Percentiles rank a stretch among this genome's conserved stretches.
These are phyloP conservation scores for Barbus barbus DNA, from an alignment of 2,113 vertebrate genomes.

Conservation along the genomic window DNA sequence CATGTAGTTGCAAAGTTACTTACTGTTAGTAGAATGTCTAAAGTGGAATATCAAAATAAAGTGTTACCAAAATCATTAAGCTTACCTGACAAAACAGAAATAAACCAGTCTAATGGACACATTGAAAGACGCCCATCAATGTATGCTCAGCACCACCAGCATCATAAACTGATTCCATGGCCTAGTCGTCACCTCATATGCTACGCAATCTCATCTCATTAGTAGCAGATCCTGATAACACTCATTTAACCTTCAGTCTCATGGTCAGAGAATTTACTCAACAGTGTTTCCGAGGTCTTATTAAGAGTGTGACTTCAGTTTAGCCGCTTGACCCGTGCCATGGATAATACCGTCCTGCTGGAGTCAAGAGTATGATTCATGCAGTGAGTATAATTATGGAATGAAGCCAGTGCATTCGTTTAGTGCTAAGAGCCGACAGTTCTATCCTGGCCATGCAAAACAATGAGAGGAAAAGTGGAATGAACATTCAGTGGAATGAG, in stretches of 20 bases:
- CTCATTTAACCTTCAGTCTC: slow-evolving; percentile 20
- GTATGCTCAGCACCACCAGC: not conserved
- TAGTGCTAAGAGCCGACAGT: not conserved
- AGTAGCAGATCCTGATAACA: not conserved
- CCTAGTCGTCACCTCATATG: not conserved
- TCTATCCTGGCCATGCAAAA: not conserved
- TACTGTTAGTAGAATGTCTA: no score
- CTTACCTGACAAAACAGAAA: not conserved
- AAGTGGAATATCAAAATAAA: no score
- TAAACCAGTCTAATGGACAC: not conserved
- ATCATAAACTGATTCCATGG: slow-evolving; percentile 27
- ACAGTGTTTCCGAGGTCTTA: not conserved
- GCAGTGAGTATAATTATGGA: not conserved
- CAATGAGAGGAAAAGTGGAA: not conserved
- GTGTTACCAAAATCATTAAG: no score
- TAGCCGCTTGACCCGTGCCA: slow-evolving; percentile 1
- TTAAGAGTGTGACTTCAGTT: not conserved
- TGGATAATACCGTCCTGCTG: not conserved
- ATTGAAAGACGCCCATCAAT: not conserved
- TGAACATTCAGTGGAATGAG: not conserved
- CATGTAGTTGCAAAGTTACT: no score
- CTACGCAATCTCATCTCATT: slow-evolving; percentile 21
- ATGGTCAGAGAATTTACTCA: slow-evolving; percentile 18
- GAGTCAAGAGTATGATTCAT: not conserved
- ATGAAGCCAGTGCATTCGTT: not conserved